Evolutionary conservation across 2,113 vertebrate species (phyloP).

Genomic region (Perognathus longimembris): DNA sequence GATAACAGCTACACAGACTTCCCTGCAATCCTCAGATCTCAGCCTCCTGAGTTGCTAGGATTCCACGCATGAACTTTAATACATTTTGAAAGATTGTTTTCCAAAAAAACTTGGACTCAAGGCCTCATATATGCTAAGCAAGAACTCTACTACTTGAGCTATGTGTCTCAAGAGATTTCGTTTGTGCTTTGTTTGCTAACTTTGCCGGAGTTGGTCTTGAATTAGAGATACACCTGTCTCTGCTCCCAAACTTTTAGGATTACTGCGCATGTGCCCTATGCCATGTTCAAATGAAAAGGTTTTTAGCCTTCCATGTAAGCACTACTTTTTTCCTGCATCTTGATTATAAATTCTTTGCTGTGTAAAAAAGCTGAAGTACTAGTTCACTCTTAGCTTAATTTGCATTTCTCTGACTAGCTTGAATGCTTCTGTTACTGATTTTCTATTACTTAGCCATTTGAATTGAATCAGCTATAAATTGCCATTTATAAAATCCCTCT

Average conservation of each 20-base stretch:
- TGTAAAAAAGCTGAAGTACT: not conserved
- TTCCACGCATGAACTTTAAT: conserved; percentile 8
- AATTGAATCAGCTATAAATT: not conserved
- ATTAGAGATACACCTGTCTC: too few relatives aligned
- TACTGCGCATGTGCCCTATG: too few relatives aligned
- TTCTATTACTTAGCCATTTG: not conserved
- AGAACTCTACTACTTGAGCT: too few relatives aligned
- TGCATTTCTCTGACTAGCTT: not conserved
- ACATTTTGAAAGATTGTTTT: not conserved
- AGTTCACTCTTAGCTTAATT: not conserved
- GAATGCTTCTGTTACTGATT: not conserved
- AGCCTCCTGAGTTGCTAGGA: too few relatives aligned
- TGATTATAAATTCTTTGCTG: not conserved
- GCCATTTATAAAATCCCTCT: not conserved
- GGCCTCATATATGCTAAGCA: too few relatives aligned
- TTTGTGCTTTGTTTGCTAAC: too few relatives aligned
- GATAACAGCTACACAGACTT: too few relatives aligned
- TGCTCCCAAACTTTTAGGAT: too few relatives aligned
- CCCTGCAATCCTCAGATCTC: too few relatives aligned
- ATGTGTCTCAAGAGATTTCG: too few relatives aligned
- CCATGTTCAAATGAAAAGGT: too few relatives aligned
- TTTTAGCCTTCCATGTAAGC: not conserved
- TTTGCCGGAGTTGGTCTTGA: too few relatives aligned
- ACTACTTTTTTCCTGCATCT: not conserved
- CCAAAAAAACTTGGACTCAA: not conserved